Base-by-base conservation (phyloP, 2,113 vertebrate genomes). In the Nerophis ophidion region DNA sequence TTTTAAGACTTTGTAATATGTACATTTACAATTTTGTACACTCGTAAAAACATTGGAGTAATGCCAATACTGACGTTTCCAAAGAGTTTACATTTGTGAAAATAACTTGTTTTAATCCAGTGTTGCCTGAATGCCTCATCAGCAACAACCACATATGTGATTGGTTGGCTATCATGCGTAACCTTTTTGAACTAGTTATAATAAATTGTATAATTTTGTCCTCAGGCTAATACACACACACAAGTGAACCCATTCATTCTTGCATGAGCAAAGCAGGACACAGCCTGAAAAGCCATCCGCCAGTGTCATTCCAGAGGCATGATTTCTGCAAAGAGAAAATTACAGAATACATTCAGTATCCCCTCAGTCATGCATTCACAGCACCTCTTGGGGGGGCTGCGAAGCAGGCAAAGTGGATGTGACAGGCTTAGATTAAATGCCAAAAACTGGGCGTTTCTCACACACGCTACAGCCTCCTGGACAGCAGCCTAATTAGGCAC, bases 381-480 rank as follows among this genome's bases (percentile, higher is more conserved):
- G 76, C 61, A 67, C 75, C 79, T 80, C 79, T 74, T 34, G 45
- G 58, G 55, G 63, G 67, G 75, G 67, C 70, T 77, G 71, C 77
- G 71, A 66, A 71, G 72, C 48, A 85, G 74, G 78, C 74, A 87
- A 84, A 88, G 84, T 82, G 81, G 75, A 89, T 86, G 77, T 87
- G 87, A 86, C 88, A 86, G 78, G 72, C 80, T 85, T 72, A 86
- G 84, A 89, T 88, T 85, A 87, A 88, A 87, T 86, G 87, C 85
- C 86, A 88, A 73, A 66, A 77, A 83, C 35, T 47, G 77, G 82
- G 84, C 57, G 68, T 84, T 85, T 86, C 86, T 83, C 85, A 77
- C 77, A 89, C 79, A 87, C 76, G 55, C 80, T 74, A 66, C 76
- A 88, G 84, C 81, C 69, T 85, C 81, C 77, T 79, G 86, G 87